Evolutionary conservation across 2,113 vertebrate species (phyloP), one percentile per base, ranked within the genome.

Genomic region (Passer montanus): DNA sequence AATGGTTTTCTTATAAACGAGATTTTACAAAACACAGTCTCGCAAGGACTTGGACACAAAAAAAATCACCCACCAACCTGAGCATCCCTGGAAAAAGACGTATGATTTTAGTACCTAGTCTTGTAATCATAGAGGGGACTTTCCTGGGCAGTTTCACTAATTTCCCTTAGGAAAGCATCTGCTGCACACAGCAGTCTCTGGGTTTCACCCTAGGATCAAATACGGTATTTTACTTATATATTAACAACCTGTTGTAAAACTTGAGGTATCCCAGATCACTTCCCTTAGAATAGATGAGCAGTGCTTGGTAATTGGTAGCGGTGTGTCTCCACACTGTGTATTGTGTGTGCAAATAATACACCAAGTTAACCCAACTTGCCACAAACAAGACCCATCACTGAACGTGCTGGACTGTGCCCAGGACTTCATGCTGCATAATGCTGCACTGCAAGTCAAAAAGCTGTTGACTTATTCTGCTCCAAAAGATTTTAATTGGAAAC

Each of bases 341-440:
- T 23, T 17, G 15, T 0, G 0, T 6, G 2, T 59, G 44, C 59
- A 39, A 72, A 18, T 41, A 28, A 35, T 4, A 46, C 1, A 3
- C 31, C 8, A 6, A 50, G 24, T 19, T 46, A 68, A 58, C 33
- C 39, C 17, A 1, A 14, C 44, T 31, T 4, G 0, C 11, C 46
- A 15, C 59, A 26, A 41, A 41, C 1, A 3, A 74, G 49, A 63
- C 28, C 17, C 4, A 0, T 75, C 67, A 31, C 46, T 3, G 0
- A 35, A 49, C 7, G 3, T 21, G 39, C 63, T 49, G 39, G 47
- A 26, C 58, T 41, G 3, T 8, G 1, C 49, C 56, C 31, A 41
- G 53, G 63, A 50, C 58, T 53, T 28, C 22, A 27, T 23, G 41
- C 67, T 80, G 21, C 2, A 1, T 59, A 64, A 55, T 0, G 0